Conservation (phyloP, 2,888 invertebrate species). For the Hypomecis punctinalis region DNA sequence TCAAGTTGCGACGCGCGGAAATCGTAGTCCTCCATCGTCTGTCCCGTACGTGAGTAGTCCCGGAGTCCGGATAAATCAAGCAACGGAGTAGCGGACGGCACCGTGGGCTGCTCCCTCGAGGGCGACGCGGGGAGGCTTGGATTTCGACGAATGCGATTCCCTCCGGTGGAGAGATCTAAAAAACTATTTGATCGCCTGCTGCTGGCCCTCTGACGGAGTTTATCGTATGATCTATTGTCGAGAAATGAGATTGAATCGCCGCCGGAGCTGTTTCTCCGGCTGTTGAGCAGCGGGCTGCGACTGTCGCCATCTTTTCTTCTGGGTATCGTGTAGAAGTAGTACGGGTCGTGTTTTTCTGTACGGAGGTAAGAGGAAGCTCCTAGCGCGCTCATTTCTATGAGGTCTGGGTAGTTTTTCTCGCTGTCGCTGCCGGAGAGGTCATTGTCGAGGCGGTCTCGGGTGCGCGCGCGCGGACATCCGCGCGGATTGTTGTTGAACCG, state of each 20-base stretch:
- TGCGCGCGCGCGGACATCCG: constrained; percentile 68
- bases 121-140: constrained; percentile 89
- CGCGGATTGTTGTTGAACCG: constrained; percentile 75
- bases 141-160: constrained; percentile 71
- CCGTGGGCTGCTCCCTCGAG: constrained; percentile 76
- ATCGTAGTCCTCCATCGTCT: constrained; percentile 87
- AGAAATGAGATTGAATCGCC: constrained; percentile 85
- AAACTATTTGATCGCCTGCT: constrained; percentile 88
- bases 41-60: constrained; percentile 73
- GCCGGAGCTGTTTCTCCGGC: constrained; percentile 89
- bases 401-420: constrained; percentile 84
- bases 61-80: constrained; percentile 86
- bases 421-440: constrained; percentile 81
- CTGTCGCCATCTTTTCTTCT: constrained; percentile 87
- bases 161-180: constrained; percentile 86
- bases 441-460: constrained; percentile 76
- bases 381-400: constrained; percentile 81
- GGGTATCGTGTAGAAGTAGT: constrained; percentile 89
- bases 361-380: constrained; percentile 73
- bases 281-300: constrained; percentile 90
- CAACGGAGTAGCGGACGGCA: constrained; percentile 86
- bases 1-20: constrained; percentile 92
- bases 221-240: constrained; percentile 68
- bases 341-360: constrained; percentile 75
- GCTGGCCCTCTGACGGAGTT: constrained; percentile 62